phyloP scores from a whole-genome alignment of 1,140 invertebrate species.

The Holotrichia oblita region DNA sequence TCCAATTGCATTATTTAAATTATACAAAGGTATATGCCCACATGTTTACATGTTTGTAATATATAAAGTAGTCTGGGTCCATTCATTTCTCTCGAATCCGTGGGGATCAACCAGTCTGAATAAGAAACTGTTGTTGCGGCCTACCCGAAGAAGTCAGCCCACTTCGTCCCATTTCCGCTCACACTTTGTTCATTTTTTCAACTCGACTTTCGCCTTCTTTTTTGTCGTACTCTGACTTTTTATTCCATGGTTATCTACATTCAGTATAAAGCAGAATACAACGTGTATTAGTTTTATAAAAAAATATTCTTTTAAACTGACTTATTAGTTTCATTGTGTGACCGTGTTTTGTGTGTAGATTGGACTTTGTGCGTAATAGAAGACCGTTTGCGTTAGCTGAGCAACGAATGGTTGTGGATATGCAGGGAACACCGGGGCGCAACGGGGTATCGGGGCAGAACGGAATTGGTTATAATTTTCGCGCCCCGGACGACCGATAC shows the following conservation, averaged over 20 bases:
- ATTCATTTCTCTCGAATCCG: constrained; percentile 16
- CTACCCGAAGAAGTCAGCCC: constrained; percentile 2
- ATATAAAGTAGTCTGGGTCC: neutral
- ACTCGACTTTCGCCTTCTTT: neutral
- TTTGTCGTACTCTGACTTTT: neutral
- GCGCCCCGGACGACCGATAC: too few species aligned
- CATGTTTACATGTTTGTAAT: constrained; percentile 21
- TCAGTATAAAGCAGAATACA: neutral
- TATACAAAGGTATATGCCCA: neutral
- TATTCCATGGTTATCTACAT: neutral
- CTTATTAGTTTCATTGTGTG: neutral
- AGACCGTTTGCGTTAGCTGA: too few species aligned
- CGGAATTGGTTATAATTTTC: too few species aligned
- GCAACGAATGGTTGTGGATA: too few species aligned
- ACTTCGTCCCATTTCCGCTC: constrained; percentile 10
- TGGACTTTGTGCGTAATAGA: too few species aligned
- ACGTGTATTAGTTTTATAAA: neutral
- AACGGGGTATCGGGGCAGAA: too few species aligned
- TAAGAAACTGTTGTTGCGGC: constrained; percentile 12
- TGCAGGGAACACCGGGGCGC: too few species aligned
- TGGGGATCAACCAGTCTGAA: neutral
- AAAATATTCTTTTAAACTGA: neutral
- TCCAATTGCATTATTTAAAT: too few species aligned
- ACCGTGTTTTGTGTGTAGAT: too few species aligned
- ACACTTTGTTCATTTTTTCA: constrained; percentile 2